phyloP scores from a whole-genome alignment of 2,797 vertebrate genomes.

The Pangasius mekongensis region DNA sequence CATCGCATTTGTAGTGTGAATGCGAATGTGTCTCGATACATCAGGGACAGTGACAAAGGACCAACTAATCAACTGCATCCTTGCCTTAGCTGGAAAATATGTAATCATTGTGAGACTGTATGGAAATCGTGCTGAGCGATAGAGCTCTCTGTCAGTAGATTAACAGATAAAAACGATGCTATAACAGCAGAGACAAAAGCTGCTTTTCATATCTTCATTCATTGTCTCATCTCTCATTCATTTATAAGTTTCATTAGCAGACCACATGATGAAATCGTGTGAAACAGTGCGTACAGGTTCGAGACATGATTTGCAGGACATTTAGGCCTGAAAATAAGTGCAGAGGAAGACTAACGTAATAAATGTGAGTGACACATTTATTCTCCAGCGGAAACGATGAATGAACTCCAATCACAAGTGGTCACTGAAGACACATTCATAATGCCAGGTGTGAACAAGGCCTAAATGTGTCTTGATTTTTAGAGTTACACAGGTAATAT shows the following conservation, averaged over 20 bases:
- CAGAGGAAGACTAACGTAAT: no score
- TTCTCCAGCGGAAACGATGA: not conserved
- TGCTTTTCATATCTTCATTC: not conserved
- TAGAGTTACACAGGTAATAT: not conserved
- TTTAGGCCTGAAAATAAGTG: not conserved
- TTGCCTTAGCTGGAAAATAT: not conserved
- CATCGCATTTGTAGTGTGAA: not conserved
- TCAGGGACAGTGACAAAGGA: not conserved
- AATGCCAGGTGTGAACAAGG: not conserved
- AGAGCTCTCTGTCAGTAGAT: not conserved
- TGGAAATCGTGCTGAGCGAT: not conserved
- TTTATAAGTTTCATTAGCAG: not conserved
- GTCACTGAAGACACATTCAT: not conserved
- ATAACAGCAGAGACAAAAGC: not conserved
- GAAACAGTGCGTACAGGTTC: not conserved
- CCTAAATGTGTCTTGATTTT: not conserved
- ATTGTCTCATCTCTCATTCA: not conserved
- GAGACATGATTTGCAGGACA: not conserved
- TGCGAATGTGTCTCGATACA: not conserved
- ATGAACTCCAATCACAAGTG: not conserved
- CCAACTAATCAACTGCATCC: not conserved
- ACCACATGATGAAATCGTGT: no score
- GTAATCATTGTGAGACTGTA: not conserved
- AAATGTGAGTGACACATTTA: not conserved
- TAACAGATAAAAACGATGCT: not conserved